These are phyloP conservation scores for Leptestheria dahalacensis DNA, from an alignment of 1,140 invertebrate genomes.

Conservation along the genomic window DNA sequence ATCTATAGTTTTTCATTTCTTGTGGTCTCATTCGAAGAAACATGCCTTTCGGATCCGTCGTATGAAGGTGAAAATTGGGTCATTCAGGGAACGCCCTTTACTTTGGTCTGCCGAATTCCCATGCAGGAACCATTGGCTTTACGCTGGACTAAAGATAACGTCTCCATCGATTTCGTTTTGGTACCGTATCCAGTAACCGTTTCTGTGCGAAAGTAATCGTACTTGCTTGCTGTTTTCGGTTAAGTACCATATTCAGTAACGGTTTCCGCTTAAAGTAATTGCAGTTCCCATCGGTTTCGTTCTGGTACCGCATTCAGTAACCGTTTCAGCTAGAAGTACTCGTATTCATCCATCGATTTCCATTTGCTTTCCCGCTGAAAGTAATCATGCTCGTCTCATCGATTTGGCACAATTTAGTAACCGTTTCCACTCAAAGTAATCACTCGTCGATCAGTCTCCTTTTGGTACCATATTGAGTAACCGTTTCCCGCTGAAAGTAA, in stretches of 20 bases:
- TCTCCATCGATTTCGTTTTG: conserved; percentile 8
- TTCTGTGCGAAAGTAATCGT: background rate
- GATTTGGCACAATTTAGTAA: background rate
- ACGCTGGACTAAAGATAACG: conserved; percentile 14
- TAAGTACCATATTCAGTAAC: background rate
- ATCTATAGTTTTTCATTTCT: background rate
- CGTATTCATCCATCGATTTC: background rate
- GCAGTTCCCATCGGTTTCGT: background rate
- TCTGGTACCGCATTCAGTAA: background rate
- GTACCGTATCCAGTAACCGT: background rate
- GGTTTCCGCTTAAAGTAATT: background rate
- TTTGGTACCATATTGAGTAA: too few species aligned
- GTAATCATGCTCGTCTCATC: background rate
- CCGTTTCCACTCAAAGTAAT: background rate
- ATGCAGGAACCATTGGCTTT: conserved; percentile 7
- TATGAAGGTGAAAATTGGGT: conserved; percentile 15
- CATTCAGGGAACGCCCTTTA: background rate
- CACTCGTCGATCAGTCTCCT: too few species aligned
- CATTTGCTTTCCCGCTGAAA: background rate
- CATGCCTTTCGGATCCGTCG: conserved; percentile 2
- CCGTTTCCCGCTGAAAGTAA: background rate
- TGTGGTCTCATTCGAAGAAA: background rate
- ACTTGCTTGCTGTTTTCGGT: too few species aligned
- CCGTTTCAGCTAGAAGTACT: background rate
- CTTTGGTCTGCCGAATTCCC: conserved; percentile 14